These are phyloP conservation scores for Peromyscus attwateri DNA, from an alignment of 2,797 vertebrate species.

Conservation along the genomic window DNA sequence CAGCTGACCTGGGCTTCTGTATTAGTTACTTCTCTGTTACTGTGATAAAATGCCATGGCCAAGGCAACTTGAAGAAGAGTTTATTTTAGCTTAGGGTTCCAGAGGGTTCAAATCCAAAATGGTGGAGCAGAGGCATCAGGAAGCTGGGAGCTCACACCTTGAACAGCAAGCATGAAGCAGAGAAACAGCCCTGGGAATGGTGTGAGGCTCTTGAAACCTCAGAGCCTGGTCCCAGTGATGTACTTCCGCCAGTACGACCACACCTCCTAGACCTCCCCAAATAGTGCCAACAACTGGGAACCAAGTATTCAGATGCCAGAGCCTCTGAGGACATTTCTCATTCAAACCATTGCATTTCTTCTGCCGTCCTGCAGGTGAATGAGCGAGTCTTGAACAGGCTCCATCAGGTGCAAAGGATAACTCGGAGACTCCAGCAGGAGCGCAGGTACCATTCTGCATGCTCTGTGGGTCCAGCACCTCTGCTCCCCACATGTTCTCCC, in stretches of 20 bases:
- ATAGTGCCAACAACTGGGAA: neutral
- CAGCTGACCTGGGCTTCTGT: rapidly evolving
- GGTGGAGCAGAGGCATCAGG: neutral
- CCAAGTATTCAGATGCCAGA: too few species aligned
- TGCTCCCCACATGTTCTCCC: rapidly evolving
- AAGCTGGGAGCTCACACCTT: neutral
- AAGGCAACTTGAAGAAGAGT: neutral
- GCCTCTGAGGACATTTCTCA: neutral
- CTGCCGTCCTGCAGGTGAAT: slow-evolving; percentile 90
- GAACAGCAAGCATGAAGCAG: neutral
- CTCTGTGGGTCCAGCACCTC: neutral
- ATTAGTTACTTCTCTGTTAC: neutral
- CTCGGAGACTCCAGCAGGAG: slow-evolving; percentile 93
- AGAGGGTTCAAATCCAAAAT: neutral
- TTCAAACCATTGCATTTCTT: neutral
- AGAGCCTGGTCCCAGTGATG: neutral
- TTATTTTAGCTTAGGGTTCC: neutral
- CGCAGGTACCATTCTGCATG: slow-evolving; percentile 88
- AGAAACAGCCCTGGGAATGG: neutral
- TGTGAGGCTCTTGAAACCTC: neutral
- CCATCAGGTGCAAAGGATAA: slow-evolving; percentile 94
- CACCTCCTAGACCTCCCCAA: neutral
- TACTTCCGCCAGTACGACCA: neutral
- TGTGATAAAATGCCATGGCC: neutral
- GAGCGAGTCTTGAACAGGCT: slow-evolving; percentile 94